phyloP scores from a whole-genome alignment of 2,113 vertebrate species.

The Dipodomys ordii region DNA sequence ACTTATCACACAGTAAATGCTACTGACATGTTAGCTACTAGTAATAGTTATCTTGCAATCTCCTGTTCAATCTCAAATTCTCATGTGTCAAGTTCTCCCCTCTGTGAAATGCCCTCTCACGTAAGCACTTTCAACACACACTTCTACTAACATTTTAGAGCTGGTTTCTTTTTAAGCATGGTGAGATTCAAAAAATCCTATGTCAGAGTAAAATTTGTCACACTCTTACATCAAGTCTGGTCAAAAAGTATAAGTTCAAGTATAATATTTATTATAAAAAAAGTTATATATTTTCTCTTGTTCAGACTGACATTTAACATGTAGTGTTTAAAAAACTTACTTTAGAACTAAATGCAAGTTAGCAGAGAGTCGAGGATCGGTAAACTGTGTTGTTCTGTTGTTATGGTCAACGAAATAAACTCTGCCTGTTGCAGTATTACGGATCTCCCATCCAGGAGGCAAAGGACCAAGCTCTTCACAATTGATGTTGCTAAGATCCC shows the following conservation, averaged over 20 bases:
- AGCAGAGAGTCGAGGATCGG: slow-evolving; percentile 96
- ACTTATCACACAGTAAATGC: not conserved
- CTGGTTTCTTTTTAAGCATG: not conserved
- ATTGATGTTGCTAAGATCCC: slow-evolving; percentile 99
- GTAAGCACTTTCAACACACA: not conserved
- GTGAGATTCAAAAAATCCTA: not conserved
- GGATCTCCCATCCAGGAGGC: slow-evolving; percentile 98
- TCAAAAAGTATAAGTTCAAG: slow-evolving; percentile 50
- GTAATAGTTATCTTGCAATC: not conserved
- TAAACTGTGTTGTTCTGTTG: slow-evolving; percentile 99
- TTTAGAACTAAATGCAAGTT: slow-evolving; percentile 97
- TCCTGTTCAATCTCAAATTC: not conserved
- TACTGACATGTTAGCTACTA: not conserved
- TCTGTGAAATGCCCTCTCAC: not conserved
- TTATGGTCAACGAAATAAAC: slow-evolving; percentile 99
- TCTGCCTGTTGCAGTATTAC: slow-evolving; percentile 97
- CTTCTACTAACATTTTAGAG: slow-evolving; percentile 15
- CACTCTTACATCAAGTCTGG: not conserved
- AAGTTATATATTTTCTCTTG: slow-evolving; percentile 28
- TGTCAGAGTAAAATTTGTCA: slow-evolving; percentile 33
- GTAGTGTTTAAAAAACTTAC: slow-evolving; percentile 87
- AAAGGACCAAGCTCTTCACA: slow-evolving; percentile 98
- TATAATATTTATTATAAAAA: slow-evolving; percentile 60
- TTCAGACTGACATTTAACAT: not conserved
- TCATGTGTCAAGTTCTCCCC: not conserved